Base-by-base conservation (phyloP, 2,797 vertebrate genomes). In the Pangasius krempfi region DNA sequence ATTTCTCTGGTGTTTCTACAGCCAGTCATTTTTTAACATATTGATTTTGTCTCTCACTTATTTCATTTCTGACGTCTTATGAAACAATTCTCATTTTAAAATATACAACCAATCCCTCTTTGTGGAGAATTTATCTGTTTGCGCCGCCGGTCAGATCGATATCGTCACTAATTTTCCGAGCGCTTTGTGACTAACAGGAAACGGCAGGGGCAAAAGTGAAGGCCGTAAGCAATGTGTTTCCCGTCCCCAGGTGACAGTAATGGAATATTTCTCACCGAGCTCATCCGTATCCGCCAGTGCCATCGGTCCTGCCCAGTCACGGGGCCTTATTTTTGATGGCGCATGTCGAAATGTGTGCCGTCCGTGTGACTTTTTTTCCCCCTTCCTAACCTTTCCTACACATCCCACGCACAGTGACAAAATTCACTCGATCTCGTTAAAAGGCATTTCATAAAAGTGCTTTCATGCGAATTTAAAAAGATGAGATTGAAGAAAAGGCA, bases 171-270 rank as follows among this genome's bases (percentile, higher is more conserved):
- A 78, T 87, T 70, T 86, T 72, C 72, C 62, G 3, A 60, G 76
- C 37, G 27, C 52, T 60, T 81, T 85, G 58, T 87, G 86, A 91
- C 37, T 87, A 89, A 89, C 89, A 90, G 91, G 91, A 93, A 91
- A 27, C 60, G 33, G 33, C 27, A n/a, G 56, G 79, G 20, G 60
- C 64, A 84, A 89, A 89, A 81, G 83, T 81, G 90, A 90, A 87
- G 90, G 88, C 73, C 78, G 4, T 84, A 60, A 87, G 88, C 90
- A 92, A 89, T 89, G 88, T 90, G 89, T 88, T 93, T 91, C 91
- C 90, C 82, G 87, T 87, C 92, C 58, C 90, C 81, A 90, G 91
- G 90, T 93, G 78, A 86, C 90, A 87, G 66, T 89, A 86, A 89
- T 80, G 86, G 80, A 82, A 91, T 90, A 86, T 90, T 89, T 84